Evolutionary conservation across 2,888 invertebrate species (phyloP), one percentile per base, ranked within the genome.

Genomic region (Drosophila stalkeri): DNA sequence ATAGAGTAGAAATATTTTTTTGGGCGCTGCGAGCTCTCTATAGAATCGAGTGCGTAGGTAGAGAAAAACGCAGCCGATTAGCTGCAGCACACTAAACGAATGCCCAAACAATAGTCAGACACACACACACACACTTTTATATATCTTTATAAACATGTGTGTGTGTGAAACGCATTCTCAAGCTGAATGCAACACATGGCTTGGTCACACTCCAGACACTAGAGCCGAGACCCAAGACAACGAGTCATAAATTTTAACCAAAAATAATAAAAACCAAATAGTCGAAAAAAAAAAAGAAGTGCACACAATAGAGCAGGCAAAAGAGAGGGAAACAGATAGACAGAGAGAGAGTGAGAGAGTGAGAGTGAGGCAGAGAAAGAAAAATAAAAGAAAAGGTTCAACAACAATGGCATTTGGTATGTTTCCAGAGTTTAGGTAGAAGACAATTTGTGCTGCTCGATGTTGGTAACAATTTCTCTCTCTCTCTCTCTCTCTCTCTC

Each of bases 221-320:
- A 68, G 47, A 68, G 35, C 68, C 18, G n/a, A 51, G 49, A 68
- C 44, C 44, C 44, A 39, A 52, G 80, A 66, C 75, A 72, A 63
- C 76, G 62, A 77, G 83, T 85, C 84, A 85, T 85, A 85, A 85
- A 85, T 89, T 89, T 84, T 56, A 82, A 82, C 79, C 74, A 84
- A 84, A 80, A 68, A 82, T 80, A 82, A 89, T 89, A 89, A 89
- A 89, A 89, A 84, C 85, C 88, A 85, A 85, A 85, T 86, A 85
- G 84, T 86, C 83, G 74, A 68, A 75, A 86, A 86, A 81, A 77
- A 73, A 75, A 86, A 81, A 74, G 64, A 56, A 44, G 33, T 64
- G 56, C 70, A 75, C 62, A 75, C 64, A 72, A 74, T 68, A 74
- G 62, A 43, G 20, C 46, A 46, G 27, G 54, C 44, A 41, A 9